Evolutionary conservation across 2,113 vertebrate species (phyloP).

Genomic region (Atherinomorus stipes): DNA sequence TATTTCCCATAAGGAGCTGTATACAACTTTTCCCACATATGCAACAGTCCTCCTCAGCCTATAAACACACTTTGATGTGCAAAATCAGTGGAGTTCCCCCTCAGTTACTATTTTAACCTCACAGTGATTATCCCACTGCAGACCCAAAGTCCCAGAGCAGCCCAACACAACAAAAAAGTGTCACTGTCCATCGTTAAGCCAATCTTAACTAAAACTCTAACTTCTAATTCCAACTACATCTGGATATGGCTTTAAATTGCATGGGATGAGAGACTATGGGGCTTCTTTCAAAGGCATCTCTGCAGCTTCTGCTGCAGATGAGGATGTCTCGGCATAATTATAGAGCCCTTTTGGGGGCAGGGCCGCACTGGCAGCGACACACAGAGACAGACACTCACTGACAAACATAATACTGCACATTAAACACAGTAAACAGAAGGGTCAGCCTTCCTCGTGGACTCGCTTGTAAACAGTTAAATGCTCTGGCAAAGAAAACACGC

Average conservation of each 20-base stretch:
- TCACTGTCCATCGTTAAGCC: slow-evolving; percentile 28
- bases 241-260: slow-evolving; percentile 31
- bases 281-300: slow-evolving; percentile 24
- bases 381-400: slow-evolving; percentile 32
- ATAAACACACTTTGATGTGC: slow-evolving; percentile 31
- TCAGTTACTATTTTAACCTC: slow-evolving; percentile 26
- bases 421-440: slow-evolving; percentile 33
- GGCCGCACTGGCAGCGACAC: slow-evolving; percentile 40
- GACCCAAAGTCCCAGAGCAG: slow-evolving; percentile 2
- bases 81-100: slow-evolving; percentile 7
- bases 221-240: slow-evolving; percentile 37
- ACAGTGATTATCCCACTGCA: slow-evolving; percentile 8
- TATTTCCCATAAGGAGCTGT: neutral
- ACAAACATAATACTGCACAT: slow-evolving; percentile 29
- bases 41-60: neutral
- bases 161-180: slow-evolving; percentile 37
- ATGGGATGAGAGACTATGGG: slow-evolving; percentile 15
- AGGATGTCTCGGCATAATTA: slow-evolving; percentile 68
- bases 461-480: slow-evolving; percentile 37
- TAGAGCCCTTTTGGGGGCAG: slow-evolving; percentile 60
- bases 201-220: slow-evolving; percentile 15
- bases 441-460: slow-evolving; percentile 30
- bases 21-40: neutral
- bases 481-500: neutral
- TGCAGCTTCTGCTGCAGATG: slow-evolving; percentile 45